Evolutionary conservation across 1,140 invertebrate genomes (phyloP).

Genomic region (Eurosta solidaginis): DNA sequence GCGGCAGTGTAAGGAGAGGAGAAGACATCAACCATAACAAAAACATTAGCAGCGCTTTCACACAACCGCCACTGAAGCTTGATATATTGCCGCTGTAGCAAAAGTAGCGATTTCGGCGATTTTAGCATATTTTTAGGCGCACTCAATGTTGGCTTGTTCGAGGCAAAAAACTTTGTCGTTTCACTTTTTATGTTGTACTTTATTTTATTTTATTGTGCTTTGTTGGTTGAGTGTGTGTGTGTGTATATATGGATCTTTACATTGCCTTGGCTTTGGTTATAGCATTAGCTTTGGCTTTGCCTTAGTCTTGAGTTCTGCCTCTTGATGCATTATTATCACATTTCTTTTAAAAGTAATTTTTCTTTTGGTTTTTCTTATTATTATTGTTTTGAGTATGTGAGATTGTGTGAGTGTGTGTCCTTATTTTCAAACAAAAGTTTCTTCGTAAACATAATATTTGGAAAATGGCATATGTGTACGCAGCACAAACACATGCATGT

Average conservation of each 20-base stretch:
- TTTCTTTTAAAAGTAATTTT: slow-evolving; percentile 1
- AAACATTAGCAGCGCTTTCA: too few relatives aligned
- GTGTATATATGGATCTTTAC: neutral
- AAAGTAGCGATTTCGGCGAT: too few relatives aligned
- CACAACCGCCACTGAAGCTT: too few relatives aligned
- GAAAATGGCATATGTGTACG: neutral
- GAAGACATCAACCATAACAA: too few relatives aligned
- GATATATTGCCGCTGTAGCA: too few relatives aligned
- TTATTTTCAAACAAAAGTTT: neutral
- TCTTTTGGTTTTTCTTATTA: neutral
- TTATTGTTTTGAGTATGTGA: neutral
- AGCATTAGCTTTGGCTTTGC: neutral
- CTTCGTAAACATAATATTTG: neutral
- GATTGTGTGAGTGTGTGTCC: neutral
- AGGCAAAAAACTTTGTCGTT: too few relatives aligned
- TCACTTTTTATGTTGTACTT: too few relatives aligned
- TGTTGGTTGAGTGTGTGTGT: neutral
- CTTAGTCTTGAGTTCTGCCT: too few relatives aligned
- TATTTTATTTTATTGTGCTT: too few relatives aligned
- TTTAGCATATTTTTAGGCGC: too few relatives aligned
- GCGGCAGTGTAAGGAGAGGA: too few relatives aligned
- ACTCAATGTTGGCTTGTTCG: too few relatives aligned
- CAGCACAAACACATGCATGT: neutral
- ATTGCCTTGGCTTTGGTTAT: slow-evolving; percentile 12
- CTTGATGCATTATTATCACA: slow-evolving; percentile 1